Evolutionary conservation across 1,140 invertebrate genomes (phyloP).

Genomic region (Melitaea cinxia): DNA sequence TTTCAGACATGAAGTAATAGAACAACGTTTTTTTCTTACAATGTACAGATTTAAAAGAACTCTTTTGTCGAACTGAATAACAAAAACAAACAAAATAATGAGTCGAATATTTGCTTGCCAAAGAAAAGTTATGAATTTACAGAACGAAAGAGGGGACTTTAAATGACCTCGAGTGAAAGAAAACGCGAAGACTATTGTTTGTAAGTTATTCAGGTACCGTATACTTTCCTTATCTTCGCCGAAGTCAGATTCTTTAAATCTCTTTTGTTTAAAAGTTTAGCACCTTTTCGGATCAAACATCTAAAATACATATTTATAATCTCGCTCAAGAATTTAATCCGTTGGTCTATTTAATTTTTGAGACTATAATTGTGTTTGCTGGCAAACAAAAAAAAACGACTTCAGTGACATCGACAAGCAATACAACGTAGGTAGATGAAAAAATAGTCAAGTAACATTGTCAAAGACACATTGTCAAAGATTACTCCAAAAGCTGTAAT

Average conservation of each 20-base stretch:
- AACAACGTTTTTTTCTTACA: background rate
- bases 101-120: background rate
- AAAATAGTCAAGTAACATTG: no score
- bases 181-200: conserved; percentile 10
- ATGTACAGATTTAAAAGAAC: background rate
- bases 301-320: background rate
- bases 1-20: background rate
- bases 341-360: background rate
- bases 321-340: background rate
- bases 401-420: no score
- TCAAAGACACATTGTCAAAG: no score
- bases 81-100: conserved; percentile 12
- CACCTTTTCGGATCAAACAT: background rate
- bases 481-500: no score
- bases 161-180: conserved; percentile 8
- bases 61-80: conserved; percentile 5
- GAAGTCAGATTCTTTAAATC: conserved; percentile 4
- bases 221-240: conserved; percentile 6
- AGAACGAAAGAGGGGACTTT: conserved; percentile 1
- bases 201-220: conserved; percentile 7
- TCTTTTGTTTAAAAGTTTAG: background rate
- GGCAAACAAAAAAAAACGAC: no score
- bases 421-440: no score
- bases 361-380: no score
- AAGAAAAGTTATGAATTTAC: conserved; percentile 11